Evolutionary conservation across 2,888 invertebrate species (phyloP), one percentile per base, ranked within the genome.

Genomic region (Cryptocephalus primarius): DNA sequence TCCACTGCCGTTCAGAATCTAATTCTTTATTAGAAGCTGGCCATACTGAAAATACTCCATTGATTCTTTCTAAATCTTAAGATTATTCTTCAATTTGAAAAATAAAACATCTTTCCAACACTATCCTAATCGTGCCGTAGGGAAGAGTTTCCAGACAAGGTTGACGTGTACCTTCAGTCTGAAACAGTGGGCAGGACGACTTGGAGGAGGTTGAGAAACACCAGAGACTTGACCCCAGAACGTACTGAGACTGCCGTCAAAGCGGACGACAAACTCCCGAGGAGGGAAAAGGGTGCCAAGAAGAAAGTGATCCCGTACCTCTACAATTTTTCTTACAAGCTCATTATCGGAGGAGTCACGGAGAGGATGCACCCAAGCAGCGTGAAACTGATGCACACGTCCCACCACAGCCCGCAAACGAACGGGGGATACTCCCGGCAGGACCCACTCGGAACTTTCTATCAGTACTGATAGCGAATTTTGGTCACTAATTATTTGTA

Each of bases 371-470:
- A 85, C 52, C 85, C 85, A 8, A 79, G 81, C 66, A 82, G 80
- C 59, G 78, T 87, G 42, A 86, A 87, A 69, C 70, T 88, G 45
- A 86, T 86, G 72, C 85, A 85, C 65, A 83, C 83, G n/a, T 84
- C 86, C 4, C 83, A 84, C 34, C 88, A 88, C 66, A 81, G 81
- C 10, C 85, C 86, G 54, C 79, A 85, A 67, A 86, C 87, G 22
- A 88, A 87, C 66, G 84, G 85, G 50, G 88, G 88, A 2, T 88
- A 80, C 70, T 84, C 85, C 48, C 76, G 88, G 56, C 86, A 88
- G 68, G 78, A 82, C 8, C 82, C 83, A 39, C 87, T 83, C 55
- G 84, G 84, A 56, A 82, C 79, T 43, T 77, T 80, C 50, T 84
- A 81, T 71, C 81, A 81, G 62, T 84, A 84, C 64, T 83, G 62